These are phyloP conservation scores for Yasuhikotakia modesta DNA, from an alignment of 2,797 vertebrate species.

Conservation along the genomic window DNA sequence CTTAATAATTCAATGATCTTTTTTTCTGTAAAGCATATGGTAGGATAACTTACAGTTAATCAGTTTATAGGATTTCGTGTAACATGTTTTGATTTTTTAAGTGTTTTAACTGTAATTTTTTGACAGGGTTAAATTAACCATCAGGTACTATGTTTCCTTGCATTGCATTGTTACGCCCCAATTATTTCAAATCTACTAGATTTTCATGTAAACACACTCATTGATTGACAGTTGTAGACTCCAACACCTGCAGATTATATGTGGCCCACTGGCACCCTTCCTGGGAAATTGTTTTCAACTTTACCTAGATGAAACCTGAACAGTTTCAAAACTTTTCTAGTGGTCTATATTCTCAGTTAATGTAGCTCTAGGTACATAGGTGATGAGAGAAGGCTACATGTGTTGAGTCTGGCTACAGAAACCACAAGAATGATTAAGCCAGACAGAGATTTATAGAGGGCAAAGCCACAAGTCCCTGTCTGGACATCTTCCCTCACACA, in stretches of 20 bases:
- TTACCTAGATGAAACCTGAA: constrained; percentile 8
- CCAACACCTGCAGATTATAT: constrained; percentile 20
- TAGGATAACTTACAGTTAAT: too few species aligned
- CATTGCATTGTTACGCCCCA: neutral
- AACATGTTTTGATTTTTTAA: too few species aligned
- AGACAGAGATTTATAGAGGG: constrained; percentile 48
- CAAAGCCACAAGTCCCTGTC: constrained; percentile 37
- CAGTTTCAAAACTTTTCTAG: constrained; percentile 21
- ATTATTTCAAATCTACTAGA: neutral
- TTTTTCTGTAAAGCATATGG: too few species aligned
- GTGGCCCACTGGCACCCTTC: constrained; percentile 1
- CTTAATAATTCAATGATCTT: too few species aligned
- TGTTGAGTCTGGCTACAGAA: constrained; percentile 43
- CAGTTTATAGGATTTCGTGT: too few species aligned
- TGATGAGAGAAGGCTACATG: constrained; percentile 37
- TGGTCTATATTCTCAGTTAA: constrained; percentile 28
- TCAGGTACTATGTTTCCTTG: neutral
- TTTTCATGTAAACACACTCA: constrained; percentile 8
- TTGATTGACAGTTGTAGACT: neutral
- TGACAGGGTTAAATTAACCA: neutral
- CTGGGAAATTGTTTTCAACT: constrained; percentile 21
- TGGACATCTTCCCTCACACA: constrained; percentile 52
- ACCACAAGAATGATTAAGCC: constrained; percentile 49
- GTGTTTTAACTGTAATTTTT: neutral
- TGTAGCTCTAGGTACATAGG: constrained; percentile 33